Evolutionary conservation across 2,888 invertebrate species (phyloP), one percentile per base, ranked within the genome.

Genomic region (Byasa hedistus): DNA sequence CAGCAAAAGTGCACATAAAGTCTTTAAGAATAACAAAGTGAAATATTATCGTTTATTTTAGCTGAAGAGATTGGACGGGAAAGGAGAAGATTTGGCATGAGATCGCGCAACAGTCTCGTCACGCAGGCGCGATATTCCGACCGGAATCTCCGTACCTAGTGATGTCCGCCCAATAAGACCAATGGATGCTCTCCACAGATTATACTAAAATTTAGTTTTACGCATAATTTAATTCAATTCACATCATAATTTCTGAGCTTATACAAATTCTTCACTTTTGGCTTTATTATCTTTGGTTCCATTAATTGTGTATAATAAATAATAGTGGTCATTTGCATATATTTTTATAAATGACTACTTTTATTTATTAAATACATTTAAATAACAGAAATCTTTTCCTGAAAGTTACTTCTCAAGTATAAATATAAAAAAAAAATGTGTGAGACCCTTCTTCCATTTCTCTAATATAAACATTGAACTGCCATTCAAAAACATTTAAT

Each of bases 1-100:
- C 8, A 32, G 1, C 32, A 32, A 10, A 32, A 32, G 1, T 32
- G 10, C 10, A 7, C 32, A 10, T 32, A 32, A 10, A 7, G 32
- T 32, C 10, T 32, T 32, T 32, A 32, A 32, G 32, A 32, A 32
- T 32, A 32, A 32, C 32, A 32, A 32, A 7, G 8, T 32, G 0
- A 32, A 32, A 32, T 32, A 32, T 32, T 32, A 10, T 32, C 32
- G 10, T 32, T 32, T 32, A 61, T 81, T 72, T 51, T 82, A 92
- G 91, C 79, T 92, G 79, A 92, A 89, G 79, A 83, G 91, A 69
- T 76, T 92, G 76, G 91, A 91, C 76, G 88, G 82, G 61, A 92
- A 91, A 69, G 78, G 79, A 27, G 92, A 91, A 69, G 91, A 92
- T 70, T 73, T 91, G 72, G 89, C 92, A 81, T 92, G 88, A 91